Base-by-base conservation (phyloP, 2,797 vertebrate species). In the Halcyon smyrnensis region DNA sequence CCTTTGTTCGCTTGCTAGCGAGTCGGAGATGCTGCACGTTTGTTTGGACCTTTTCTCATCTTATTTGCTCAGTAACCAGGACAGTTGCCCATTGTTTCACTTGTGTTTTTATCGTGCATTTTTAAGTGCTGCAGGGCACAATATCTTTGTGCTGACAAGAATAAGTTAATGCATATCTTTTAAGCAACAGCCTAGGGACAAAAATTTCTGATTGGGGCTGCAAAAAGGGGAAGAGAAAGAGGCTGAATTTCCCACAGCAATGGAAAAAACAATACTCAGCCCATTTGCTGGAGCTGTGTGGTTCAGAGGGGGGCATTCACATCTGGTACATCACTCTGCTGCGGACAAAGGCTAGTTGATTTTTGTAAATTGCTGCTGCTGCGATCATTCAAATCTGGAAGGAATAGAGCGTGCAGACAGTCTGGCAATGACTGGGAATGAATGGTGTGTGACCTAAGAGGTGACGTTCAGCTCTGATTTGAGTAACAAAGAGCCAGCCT, bases 401-500 rank as follows among this genome's bases (percentile, higher is more conserved):
- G 78, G 74, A 87, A 79, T 67, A 45, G 25, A 50, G 69, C 2
- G 1, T 54, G 57, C 78, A 80, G 74, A 53, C 64, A 60, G 50
- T 67, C 68, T 80, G 94, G 83, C 1, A 1, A 80, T 95, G 91
- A 73, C 90, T 81, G 92, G 89, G 89, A 79, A 53, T 1, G 17
- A 81, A 28, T 2, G 36, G 85, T 46, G n/a, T 87, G 92, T 95
- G 95, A 94, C 90, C 81, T 15, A 64, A 54, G 95, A 88, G 83
- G 87, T 90, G 93, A 39, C 0, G 2, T 76, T 91, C 3, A 3
- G 41, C 90, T 83, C 53, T 0, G 46, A 46, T 84, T 43, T 73
- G 87, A 67, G 70, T 80, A 86, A 96, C 95, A 95, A 95, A 95
- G 94, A 79, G 20, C 80, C 85, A 81, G 89, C 39, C 78, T 91